These are phyloP conservation scores for Neria commutata DNA, from an alignment of 2,888 invertebrate genomes.

Conservation along the genomic window DNA sequence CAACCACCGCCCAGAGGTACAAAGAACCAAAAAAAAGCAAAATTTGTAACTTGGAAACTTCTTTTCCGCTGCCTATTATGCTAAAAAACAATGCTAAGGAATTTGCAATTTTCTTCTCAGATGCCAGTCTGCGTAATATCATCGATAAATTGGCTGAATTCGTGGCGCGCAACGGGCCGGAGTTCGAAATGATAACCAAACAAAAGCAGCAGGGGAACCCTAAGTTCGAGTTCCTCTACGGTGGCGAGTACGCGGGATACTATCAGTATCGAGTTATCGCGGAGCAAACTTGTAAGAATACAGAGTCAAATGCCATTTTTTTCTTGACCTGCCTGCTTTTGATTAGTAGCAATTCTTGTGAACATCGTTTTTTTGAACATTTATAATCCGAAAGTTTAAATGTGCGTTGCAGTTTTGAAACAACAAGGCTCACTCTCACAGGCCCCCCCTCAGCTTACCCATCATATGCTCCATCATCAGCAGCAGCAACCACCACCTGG, in stretches of 20 bases:
- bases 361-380: too few relatives aligned
- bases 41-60: too few relatives aligned
- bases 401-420: slow-evolving; percentile 71
- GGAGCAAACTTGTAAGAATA: slow-evolving; percentile 86
- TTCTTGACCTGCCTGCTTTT: too few relatives aligned
- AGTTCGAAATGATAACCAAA: slow-evolving; percentile 98
- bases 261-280: slow-evolving; percentile 95
- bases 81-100: too few relatives aligned
- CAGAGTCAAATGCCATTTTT: too few relatives aligned
- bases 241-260: slow-evolving; percentile 94
- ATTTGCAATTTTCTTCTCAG: slow-evolving; percentile 59
- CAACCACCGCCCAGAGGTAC: slow-evolving; percentile 37
- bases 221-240: slow-evolving; percentile 95
- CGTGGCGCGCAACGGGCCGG: slow-evolving; percentile 99
- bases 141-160: slow-evolving; percentile 99
- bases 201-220: slow-evolving; percentile 98
- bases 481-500: slow-evolving; percentile 28
- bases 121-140: slow-evolving; percentile 93
- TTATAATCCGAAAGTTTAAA: background rate
- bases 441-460: slow-evolving; percentile 45
- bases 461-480: slow-evolving; percentile 37
- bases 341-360: too few relatives aligned
- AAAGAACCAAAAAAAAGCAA: background rate
- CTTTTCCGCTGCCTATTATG: too few relatives aligned
- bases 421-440: slow-evolving; percentile 68